Evolutionary conservation across 2,888 invertebrate species (phyloP), one percentile per base, ranked within the genome.

Genomic region (Branchipolynoe longqiensis): DNA sequence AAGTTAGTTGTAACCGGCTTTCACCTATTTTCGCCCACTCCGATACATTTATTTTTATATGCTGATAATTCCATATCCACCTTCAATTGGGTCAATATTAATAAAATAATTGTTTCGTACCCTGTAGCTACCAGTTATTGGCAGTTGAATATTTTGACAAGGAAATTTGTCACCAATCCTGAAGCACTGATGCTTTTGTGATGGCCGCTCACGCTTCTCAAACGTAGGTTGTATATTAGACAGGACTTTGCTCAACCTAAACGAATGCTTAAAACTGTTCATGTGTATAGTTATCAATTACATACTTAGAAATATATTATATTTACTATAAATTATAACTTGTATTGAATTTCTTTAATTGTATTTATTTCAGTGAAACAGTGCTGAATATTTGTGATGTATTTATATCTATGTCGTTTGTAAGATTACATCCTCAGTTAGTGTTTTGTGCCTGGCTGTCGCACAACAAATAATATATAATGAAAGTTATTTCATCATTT

Each of bases 1-100:
- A 18, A 48, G 48, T 48, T 18, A 48, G 18, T 4, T 18, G 14
- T n/a, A n/a, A 25, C 25, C 62, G 31, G 62, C 25, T 62, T 62
- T 28, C 62, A 25, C 62, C 36, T 69, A 69, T 69, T 69, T 36
- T 69, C 69, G 69, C 69, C 31, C 62, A 31, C 28, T 4, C 28
- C n/a, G 62, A 12, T n/a, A n/a, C 62, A 28, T 1, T 62, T 1
- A 62, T 62, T 4, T 56, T 14, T 22, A 18, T 12, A 48, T 18
- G 48, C 48, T 48, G 48, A 12, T 18, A 12, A 8, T 48, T 8
- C 48, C 18, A 12, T 48, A 48, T 48, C 18, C 18, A 48, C 8
- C n/a, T 28, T 28, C 12, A 62, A 62, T 28, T 14, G 3, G 25
- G 31, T 18, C 14, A 3, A n/a, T 1, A 28, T 18, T 28, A 3